Conservation (phyloP, 2,797 vertebrate species). For the Pangasius macronema region DNA sequence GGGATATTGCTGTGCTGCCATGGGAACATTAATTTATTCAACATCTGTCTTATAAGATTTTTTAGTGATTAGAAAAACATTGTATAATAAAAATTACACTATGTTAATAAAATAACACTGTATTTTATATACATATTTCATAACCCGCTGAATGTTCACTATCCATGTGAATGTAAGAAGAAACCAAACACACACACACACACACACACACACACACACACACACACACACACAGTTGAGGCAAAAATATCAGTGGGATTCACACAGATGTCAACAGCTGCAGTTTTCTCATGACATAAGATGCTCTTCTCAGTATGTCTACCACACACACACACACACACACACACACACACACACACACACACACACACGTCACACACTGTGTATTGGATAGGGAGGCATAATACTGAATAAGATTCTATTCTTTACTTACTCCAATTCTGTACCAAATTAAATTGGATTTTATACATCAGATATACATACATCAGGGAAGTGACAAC, state of each 20-base stretch:
- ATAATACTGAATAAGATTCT: no score
- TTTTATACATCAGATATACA: no score
- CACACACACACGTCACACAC: slow-evolving; percentile 19
- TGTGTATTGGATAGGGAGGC: no score
- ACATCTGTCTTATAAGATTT: no score
- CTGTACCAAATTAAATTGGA: no score
- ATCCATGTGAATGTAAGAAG: neutral
- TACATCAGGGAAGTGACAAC: no score
- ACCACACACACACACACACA: slow-evolving; percentile 13
- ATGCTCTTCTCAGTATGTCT: slow-evolving; percentile 2
- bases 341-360: neutral
- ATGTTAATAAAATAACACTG: neutral
- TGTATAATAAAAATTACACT: neutral
- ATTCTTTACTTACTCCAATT: no score
- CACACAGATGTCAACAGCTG: slow-evolving; percentile 36
- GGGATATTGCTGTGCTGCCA: neutral
- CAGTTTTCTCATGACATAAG: slow-evolving; percentile 13
- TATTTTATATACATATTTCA: neutral
- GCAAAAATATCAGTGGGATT: slow-evolving; percentile 23
- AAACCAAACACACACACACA: neutral
- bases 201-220: slow-evolving; percentile 7
- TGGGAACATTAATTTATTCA: no score
- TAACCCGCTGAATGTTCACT: neutral
- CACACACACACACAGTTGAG: slow-evolving; percentile 16
- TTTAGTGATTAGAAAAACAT: neutral